Evolutionary conservation across 2,888 invertebrate genomes (phyloP).

Genomic region (Notodonta ziczac): DNA sequence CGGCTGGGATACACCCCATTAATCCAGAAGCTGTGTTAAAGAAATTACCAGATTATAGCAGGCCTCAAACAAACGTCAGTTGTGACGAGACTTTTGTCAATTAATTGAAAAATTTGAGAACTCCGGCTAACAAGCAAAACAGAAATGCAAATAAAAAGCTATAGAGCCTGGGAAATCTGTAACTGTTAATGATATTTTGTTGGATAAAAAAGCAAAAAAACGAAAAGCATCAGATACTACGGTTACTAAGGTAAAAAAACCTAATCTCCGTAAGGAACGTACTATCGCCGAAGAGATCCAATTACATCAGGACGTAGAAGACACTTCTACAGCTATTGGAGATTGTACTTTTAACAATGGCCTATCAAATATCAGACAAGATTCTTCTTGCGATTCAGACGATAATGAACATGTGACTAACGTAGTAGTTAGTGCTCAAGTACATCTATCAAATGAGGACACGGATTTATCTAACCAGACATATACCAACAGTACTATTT

Average conservation of each 20-base stretch:
- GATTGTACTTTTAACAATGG: slow-evolving; percentile 13
- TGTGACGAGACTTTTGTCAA: slow-evolving; percentile 19
- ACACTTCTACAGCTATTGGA: slow-evolving; percentile 13
- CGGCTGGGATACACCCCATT: slow-evolving; percentile 18
- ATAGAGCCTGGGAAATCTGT: slow-evolving; percentile 18
- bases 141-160: slow-evolving; percentile 16
- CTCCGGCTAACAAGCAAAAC: slow-evolving; percentile 11
- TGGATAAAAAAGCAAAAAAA: slow-evolving; percentile 11
- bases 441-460: slow-evolving; percentile 10
- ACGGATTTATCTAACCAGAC: slow-evolving; percentile 11
- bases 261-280: slow-evolving; percentile 7
- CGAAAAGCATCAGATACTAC: slow-evolving; percentile 13
- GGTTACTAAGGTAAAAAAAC: slow-evolving; percentile 9
- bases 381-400: slow-evolving; percentile 10
- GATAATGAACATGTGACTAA: slow-evolving; percentile 13
- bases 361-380: slow-evolving; percentile 13
- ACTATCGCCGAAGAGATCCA: slow-evolving; percentile 11
- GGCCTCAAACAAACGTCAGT: slow-evolving; percentile 14
- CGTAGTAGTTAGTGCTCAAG: slow-evolving; percentile 13
- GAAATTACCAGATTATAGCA: slow-evolving; percentile 15
- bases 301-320: slow-evolving; percentile 12
- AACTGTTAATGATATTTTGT: slow-evolving; percentile 13
- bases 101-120: slow-evolving; percentile 17
- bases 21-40: slow-evolving; percentile 16
- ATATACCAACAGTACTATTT: slow-evolving; percentile 9